phyloP scores from a whole-genome alignment of 2,797 vertebrate species.

The Huso huso region DNA sequence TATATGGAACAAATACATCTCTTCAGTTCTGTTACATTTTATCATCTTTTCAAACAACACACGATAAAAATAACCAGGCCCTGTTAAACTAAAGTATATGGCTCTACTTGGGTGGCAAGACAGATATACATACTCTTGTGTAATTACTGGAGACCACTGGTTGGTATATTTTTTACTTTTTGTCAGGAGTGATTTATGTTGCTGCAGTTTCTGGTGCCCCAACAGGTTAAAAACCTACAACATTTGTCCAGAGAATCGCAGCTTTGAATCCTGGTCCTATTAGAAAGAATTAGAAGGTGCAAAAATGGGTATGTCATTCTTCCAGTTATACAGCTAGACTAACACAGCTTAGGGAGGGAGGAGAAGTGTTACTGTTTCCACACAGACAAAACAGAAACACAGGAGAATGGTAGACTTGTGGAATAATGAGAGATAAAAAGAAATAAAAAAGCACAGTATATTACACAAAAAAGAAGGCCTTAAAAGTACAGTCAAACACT shows the following conservation, averaged over 20 bases:
- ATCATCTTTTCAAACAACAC: not conserved
- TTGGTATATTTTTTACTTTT: constrained; percentile 32
- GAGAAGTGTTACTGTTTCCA: too few relatives aligned
- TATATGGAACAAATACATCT: constrained; percentile 29
- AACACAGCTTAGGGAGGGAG: too few relatives aligned
- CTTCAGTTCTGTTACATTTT: not conserved
- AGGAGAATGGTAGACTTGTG: too few relatives aligned
- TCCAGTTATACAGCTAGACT: too few relatives aligned
- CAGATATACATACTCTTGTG: constrained; percentile 14
- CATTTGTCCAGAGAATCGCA: constrained; percentile 52
- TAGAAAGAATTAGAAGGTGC: constrained; percentile 31
- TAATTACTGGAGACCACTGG: constrained; percentile 29
- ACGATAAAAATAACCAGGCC: constrained; percentile 1
- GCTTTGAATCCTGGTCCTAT: constrained; percentile 50
- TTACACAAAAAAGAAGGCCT: too few relatives aligned
- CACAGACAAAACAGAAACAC: too few relatives aligned
- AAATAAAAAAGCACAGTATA: too few relatives aligned
- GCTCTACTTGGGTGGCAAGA: not conserved
- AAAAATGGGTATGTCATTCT: not conserved
- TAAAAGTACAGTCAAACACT: too few relatives aligned
- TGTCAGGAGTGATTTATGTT: constrained; percentile 46
- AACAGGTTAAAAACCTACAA: constrained; percentile 43
- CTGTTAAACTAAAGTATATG: not conserved
- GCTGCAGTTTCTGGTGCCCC: constrained; percentile 41
- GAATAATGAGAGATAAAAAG: too few relatives aligned